Evolutionary conservation across 2,888 invertebrate genomes (phyloP), one percentile per base, ranked within the genome.

Genomic region (Galerucella calmariensis): DNA sequence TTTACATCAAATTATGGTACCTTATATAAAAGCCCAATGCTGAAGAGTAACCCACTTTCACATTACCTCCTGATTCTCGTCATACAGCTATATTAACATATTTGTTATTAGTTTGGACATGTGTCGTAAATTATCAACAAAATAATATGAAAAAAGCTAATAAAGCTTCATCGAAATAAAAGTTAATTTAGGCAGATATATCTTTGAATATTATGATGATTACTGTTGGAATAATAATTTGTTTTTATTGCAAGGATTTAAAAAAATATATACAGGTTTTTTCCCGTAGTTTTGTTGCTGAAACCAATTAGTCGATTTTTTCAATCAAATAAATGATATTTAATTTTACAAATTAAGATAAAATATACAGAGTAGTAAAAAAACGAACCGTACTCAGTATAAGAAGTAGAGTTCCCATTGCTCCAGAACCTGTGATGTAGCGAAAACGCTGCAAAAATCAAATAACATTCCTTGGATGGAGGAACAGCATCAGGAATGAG

Each of bases 121-220:
- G 56, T 8, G 56, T 56, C 56, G 20, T 56, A 56, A 56, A 56
- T 56, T 56, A 56, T 56, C 56, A 56, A 56, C 20, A 56, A 56
- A 16, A 20, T 56, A 56, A 56, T 56, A 56, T 56, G 20, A 16
- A 16, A 56, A 16, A 56, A 20, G 20, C 56, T 20, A 56, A 56
- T 56, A 56, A 56, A 56, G 16, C 56, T 56, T 56, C 56, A 56
- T 10, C 56, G 20, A 56, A 53, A 53, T 53, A 16, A 53, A 56
- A 56, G 56, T 56, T 56, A 56, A 56, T 56, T 20, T 20, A 56
- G 20, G 56, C 56, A 20, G 56, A 20, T 56, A 51, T 51, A 56
- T 20, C 20, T 20, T 56, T 10, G 20, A 56, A 10, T 56, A 48
- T 41, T 9, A 41, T 41, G 35, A 51, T 51, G n/a, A 51, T 51